Evolutionary conservation across 1,140 invertebrate species (phyloP).

Genomic region (Ceratina australensis): DNA sequence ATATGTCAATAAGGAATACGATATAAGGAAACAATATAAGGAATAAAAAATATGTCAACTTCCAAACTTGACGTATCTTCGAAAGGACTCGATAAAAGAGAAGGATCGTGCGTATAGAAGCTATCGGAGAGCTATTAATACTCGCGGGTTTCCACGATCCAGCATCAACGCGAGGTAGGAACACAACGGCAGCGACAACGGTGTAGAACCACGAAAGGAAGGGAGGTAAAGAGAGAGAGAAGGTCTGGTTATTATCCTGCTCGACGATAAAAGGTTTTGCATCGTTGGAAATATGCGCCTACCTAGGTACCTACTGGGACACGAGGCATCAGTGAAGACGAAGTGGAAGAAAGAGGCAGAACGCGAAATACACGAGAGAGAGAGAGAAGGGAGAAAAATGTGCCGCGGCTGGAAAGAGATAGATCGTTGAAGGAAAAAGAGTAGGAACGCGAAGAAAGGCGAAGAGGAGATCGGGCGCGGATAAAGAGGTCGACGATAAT

Average conservation of each 20-base stretch:
- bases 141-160: constrained; percentile 33
- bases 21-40: too few species aligned
- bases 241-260: constrained; percentile 58
- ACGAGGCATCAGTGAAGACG: background rate
- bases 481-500: constrained; percentile 72
- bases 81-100: too few species aligned
- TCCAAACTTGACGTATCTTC: too few species aligned
- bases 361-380: constrained; percentile 1
- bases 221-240: background rate
- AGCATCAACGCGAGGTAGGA: constrained; percentile 14
- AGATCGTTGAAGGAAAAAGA: background rate
- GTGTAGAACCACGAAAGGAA: constrained; percentile 1
- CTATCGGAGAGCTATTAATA: constrained; percentile 51
- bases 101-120: constrained; percentile 3
- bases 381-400: background rate
- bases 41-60: too few species aligned
- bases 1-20: too few species aligned
- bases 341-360: background rate
- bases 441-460: background rate
- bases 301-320: constrained; percentile 51
- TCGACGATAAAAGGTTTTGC: constrained; percentile 69
- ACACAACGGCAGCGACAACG: constrained; percentile 26
- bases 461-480: constrained; percentile 56
- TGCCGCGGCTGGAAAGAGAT: too few species aligned
- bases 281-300: constrained; percentile 53